Conservation (phyloP, 2,113 vertebrate species). For the Oxygymnocypris stewartii region DNA sequence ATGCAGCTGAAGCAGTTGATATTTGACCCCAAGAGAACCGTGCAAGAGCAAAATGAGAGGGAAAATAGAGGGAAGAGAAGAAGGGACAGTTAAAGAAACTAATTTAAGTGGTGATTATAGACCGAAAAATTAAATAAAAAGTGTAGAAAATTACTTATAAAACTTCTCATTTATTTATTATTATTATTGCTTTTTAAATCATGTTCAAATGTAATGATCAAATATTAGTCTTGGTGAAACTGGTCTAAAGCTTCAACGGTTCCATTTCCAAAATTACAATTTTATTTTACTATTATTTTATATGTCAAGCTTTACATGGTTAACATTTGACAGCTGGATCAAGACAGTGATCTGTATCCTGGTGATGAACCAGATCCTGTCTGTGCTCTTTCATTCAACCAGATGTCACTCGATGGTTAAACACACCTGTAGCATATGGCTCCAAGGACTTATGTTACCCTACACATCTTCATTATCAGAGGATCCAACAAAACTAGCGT, state of each 20-base stretch:
- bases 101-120: background rate
- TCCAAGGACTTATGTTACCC: background rate
- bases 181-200: background rate
- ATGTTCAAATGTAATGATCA: background rate
- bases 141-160: background rate
- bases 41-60: background rate
- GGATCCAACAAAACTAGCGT: background rate
- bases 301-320: background rate
- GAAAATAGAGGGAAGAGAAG: background rate
- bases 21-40: slow-evolving; percentile 38
- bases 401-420: slow-evolving; percentile 1
- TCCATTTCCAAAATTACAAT: background rate
- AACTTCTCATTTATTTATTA: too few relatives aligned
- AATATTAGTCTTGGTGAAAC: too few relatives aligned
- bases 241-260: background rate
- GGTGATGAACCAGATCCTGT: background rate
- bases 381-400: slow-evolving; percentile 11
- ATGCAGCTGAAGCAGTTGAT: slow-evolving; percentile 50
- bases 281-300: background rate
- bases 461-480: background rate
- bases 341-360: background rate
- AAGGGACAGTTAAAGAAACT: background rate
- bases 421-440: slow-evolving; percentile 10
- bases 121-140: background rate
- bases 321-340: background rate